Evolutionary conservation across 2,888 invertebrate species (phyloP).

Genomic region (Perizoma affinitatum): DNA sequence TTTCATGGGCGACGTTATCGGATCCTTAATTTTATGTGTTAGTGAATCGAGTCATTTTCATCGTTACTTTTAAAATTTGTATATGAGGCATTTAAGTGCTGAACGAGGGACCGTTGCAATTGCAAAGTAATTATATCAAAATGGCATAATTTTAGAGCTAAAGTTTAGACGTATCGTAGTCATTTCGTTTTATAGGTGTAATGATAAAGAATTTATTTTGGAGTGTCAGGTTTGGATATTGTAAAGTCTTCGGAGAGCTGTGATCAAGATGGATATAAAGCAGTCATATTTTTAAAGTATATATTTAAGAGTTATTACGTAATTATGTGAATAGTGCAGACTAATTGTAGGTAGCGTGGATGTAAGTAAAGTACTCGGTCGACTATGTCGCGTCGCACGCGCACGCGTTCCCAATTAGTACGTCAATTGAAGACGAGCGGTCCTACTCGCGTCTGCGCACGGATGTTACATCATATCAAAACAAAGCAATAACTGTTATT

Average conservation of each 20-base stretch:
- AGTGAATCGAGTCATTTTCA: slow-evolving; percentile 69
- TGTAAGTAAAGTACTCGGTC: slow-evolving; percentile 7
- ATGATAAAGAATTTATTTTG: slow-evolving; percentile 83
- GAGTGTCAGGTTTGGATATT: slow-evolving; percentile 79
- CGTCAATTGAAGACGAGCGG: slow-evolving; percentile 19
- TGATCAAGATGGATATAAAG: slow-evolving; percentile 83
- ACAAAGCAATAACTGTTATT: slow-evolving; percentile 83
- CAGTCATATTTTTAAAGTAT: slow-evolving; percentile 84
- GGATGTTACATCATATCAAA: slow-evolving; percentile 79
- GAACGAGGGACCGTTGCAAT: slow-evolving; percentile 84
- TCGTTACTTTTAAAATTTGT: slow-evolving; percentile 76
- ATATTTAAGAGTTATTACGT: slow-evolving; percentile 80
- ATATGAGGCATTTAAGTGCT: slow-evolving; percentile 82
- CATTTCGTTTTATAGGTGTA: slow-evolving; percentile 83
- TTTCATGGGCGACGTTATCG: slow-evolving; percentile 65
- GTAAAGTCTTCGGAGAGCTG: slow-evolving; percentile 83
- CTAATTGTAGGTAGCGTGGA: slow-evolving; percentile 49
- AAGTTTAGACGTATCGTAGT: slow-evolving; percentile 80
- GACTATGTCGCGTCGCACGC: slow-evolving; percentile 1
- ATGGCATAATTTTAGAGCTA: slow-evolving; percentile 84
- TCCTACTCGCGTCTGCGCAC: slow-evolving; percentile 40
- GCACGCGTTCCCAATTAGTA: no score
- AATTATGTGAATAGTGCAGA: slow-evolving; percentile 68
- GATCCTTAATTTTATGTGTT: slow-evolving; percentile 66
- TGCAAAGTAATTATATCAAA: slow-evolving; percentile 83